Evolutionary conservation across 2,888 invertebrate genomes (phyloP).

Genomic region (Lepidocyrtinus sp.): DNA sequence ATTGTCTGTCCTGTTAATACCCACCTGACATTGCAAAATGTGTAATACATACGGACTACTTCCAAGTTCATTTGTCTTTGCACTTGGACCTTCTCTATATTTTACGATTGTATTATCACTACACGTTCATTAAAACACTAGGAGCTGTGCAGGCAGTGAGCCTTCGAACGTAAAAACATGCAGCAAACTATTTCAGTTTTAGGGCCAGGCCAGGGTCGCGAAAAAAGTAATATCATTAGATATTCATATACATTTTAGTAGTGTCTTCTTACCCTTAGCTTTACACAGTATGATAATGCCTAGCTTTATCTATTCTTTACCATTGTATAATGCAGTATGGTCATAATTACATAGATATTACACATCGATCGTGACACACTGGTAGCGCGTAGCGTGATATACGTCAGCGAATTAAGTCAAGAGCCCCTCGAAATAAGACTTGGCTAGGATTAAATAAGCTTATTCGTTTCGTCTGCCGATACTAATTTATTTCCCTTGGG

Average conservation of each 20-base stretch:
- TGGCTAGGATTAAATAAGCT: constrained; percentile 9
- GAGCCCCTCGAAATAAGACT: constrained; percentile 3
- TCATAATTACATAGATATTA: too few species aligned
- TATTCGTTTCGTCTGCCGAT: background rate
- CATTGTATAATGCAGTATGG: background rate
- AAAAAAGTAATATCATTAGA: constrained; percentile 1
- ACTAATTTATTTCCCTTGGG: background rate
- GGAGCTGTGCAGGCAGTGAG: background rate
- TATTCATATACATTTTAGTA: constrained; percentile 8
- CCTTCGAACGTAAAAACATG: background rate
- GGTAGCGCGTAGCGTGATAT: background rate
- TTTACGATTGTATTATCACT: background rate
- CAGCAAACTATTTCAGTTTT: constrained; percentile 9
- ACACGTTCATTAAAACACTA: background rate
- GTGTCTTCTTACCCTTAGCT: too few species aligned
- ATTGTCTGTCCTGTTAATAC: constrained; percentile 2
- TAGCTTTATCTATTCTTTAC: too few species aligned
- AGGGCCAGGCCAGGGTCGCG: constrained; percentile 33
- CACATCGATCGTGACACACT: constrained; percentile 15
- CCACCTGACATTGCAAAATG: constrained; percentile 1
- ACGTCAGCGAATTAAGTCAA: constrained; percentile 15
- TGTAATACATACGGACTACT: background rate
- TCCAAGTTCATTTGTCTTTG: constrained; percentile 19
- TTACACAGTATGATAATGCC: too few species aligned
- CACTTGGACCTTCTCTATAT: constrained; percentile 1